Conservation (phyloP, 2,888 invertebrate genomes). For the Erebia epiphron region DNA sequence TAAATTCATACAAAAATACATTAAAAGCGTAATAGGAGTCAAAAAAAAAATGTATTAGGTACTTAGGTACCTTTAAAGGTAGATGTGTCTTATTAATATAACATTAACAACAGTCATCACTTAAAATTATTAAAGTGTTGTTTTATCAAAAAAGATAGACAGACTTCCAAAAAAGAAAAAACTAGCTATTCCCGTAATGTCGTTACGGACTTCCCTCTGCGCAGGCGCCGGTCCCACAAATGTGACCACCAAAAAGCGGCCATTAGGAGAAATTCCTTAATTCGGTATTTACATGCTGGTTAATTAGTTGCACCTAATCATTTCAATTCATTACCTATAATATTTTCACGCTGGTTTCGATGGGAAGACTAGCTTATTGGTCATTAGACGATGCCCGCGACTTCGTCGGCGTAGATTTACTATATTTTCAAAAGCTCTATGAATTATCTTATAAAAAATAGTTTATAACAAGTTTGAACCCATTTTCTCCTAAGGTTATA, state of each 20-base stretch:
- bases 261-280: conserved; percentile 29
- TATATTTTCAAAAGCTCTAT: no score
- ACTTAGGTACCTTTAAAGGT: no score
- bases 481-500: no score
- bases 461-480: no score
- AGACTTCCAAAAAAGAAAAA: conserved; percentile 7
- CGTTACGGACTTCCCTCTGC: conserved; percentile 36
- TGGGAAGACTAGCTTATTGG: not conserved
- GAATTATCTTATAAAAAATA: no score
- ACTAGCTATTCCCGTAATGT: conserved; percentile 17
- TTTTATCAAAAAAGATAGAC: conserved; percentile 4
- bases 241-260: conserved; percentile 17
- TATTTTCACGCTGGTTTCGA: conserved; percentile 1
- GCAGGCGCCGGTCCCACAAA: conserved; percentile 28
- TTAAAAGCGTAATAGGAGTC: no score
- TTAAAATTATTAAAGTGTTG: conserved; percentile 7
- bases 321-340: conserved; percentile 9
- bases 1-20: no score
- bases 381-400: no score
- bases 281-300: conserved; percentile 22
- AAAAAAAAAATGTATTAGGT: no score
- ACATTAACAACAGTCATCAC: not conserved
- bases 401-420: no score
- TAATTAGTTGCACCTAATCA: conserved; percentile 13
- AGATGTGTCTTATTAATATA: no score